Evolutionary conservation across 2,888 invertebrate genomes (phyloP).

Genomic region (Notodonta ziczac): DNA sequence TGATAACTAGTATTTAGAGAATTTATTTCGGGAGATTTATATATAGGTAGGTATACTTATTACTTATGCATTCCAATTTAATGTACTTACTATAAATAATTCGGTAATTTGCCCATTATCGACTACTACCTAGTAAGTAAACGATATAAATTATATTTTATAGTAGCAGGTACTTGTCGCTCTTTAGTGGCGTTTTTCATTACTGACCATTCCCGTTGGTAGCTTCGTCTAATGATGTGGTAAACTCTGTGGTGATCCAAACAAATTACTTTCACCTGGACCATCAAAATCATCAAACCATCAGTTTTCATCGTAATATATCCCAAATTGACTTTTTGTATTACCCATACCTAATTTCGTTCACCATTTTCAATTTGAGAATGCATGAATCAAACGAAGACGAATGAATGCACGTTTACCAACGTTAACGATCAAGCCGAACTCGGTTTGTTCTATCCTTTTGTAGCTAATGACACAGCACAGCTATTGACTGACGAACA

Average conservation of each 20-base stretch:
- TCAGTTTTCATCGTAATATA: conserved; percentile 48
- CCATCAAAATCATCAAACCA: conserved; percentile 38
- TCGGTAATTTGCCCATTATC: no score
- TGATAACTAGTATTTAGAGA: no score
- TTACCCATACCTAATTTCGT: conserved; percentile 44
- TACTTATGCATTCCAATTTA: no score
- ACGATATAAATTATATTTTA: no score
- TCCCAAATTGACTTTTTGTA: conserved; percentile 45
- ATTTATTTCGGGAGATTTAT: no score
- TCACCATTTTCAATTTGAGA: conserved; percentile 44
- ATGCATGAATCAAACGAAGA: conserved; percentile 33
- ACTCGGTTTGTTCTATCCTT: conserved; percentile 16
- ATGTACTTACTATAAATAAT: no score
- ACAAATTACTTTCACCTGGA: conserved; percentile 71
- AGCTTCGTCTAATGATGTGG: conserved; percentile 35
- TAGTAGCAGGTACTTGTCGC: background rate
- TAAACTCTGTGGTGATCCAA: conserved; percentile 48
- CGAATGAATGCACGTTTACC: conserved; percentile 14
- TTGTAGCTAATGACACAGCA: conserved; percentile 16
- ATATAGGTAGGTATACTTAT: no score
- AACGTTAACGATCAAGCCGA: conserved; percentile 19
- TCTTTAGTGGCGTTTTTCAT: conserved; percentile 47
- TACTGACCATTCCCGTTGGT: conserved; percentile 38
- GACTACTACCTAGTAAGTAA: no score
- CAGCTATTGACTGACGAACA: conserved; percentile 13